phyloP scores from a whole-genome alignment of 2,888 invertebrate genomes.

The Drosophila limbata region DNA sequence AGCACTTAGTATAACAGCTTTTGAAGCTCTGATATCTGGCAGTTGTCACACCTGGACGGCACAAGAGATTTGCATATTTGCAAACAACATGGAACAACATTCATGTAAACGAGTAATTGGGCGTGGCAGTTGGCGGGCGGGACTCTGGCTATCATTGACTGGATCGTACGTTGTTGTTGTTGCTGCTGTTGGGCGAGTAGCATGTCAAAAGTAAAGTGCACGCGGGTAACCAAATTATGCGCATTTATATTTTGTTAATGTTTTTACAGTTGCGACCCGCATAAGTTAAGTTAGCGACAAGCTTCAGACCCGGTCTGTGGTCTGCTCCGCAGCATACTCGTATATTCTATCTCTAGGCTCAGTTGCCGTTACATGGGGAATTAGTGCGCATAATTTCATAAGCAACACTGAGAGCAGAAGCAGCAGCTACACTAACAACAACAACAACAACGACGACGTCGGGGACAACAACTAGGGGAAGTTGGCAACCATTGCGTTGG shows the following conservation, averaged over 20 bases:
- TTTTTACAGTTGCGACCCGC: slow-evolving; percentile 60
- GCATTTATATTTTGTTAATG: slow-evolving; percentile 68
- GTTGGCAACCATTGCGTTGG: slow-evolving; percentile 71
- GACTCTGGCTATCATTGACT: slow-evolving; percentile 39
- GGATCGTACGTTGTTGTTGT: slow-evolving; percentile 6
- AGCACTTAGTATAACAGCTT: slow-evolving; percentile 18
- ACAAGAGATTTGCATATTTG: slow-evolving; percentile 52
- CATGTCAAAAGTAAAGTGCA: slow-evolving; percentile 73
- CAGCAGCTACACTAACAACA: slow-evolving; percentile 19
- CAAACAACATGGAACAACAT: slow-evolving; percentile 38
- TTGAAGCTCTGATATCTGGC: slow-evolving; percentile 15
- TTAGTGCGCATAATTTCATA: slow-evolving; percentile 80
- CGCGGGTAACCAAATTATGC: slow-evolving; percentile 64
- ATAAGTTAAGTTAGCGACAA: slow-evolving; percentile 47
- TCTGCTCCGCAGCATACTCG: slow-evolving; percentile 2
- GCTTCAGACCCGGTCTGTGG: slow-evolving; percentile 2
- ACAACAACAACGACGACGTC: slow-evolving; percentile 17
- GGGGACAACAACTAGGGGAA: slow-evolving; percentile 17
- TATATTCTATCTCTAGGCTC: slow-evolving; percentile 48
- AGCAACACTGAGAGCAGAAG: slow-evolving; percentile 40
- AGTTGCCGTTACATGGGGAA: slow-evolving; percentile 70
- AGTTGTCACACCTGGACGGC: slow-evolving; percentile 60
- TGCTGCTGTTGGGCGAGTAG: slow-evolving; percentile 38
- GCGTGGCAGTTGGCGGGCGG: slow-evolving; percentile 43
- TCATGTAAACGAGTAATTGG: slow-evolving; percentile 58